Base-by-base conservation (phyloP, 2,113 vertebrate species). In the Cranoglanis bouderius region DNA sequence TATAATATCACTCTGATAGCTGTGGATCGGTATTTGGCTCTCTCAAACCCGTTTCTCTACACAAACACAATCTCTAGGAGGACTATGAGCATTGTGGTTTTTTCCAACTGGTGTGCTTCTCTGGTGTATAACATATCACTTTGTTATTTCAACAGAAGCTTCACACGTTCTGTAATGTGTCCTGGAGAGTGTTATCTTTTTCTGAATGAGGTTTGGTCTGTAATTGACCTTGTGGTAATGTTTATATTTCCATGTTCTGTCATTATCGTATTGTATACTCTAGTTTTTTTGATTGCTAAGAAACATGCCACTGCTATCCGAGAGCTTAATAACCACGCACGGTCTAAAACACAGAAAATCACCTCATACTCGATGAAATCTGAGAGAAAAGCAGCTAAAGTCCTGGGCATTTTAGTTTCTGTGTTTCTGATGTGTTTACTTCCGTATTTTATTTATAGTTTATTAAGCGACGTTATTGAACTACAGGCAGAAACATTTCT, bases 1-100 rank as follows among this genome's bases (percentile, higher is more conserved):
- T 74, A 74, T 74, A 38, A 74, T 24, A 24, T 74, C 2, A 35
- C 70, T 74, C 70, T 74, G 70, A 74, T 74, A 2, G 32, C 70
- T 74, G 35, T 91, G 61, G 90, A 91, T 63, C 86, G 90, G 12
- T 91, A 90, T 67, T 29, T 88, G 55, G 90, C 90, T 9, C 65
- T 91, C 18, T 90, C 87, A 63, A 81, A 91, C 43, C 90, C 90
- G 1, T 72, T 91, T 43, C 59, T 83, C 32, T 91, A 91, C 51
- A 53, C 21, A 10, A 82, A 72, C 21, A 89, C 32, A 63, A 82
- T 90, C 1, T 87, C 87, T 63, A 29, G 63, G 12, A 51, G 32
- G 26, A 70, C n/a, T 2, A 77, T 49, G 12, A 59, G 49, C 5
- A 14, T 43, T 40, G 53, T 85, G 4, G 57, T 88, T 67, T 38